A percentile compares a stretch with the other conserved stretches of the same genome.
These are phyloP conservation scores for Drosophila kikkawai DNA, from an alignment of 1,140 invertebrate genomes.

Conservation along the genomic window DNA sequence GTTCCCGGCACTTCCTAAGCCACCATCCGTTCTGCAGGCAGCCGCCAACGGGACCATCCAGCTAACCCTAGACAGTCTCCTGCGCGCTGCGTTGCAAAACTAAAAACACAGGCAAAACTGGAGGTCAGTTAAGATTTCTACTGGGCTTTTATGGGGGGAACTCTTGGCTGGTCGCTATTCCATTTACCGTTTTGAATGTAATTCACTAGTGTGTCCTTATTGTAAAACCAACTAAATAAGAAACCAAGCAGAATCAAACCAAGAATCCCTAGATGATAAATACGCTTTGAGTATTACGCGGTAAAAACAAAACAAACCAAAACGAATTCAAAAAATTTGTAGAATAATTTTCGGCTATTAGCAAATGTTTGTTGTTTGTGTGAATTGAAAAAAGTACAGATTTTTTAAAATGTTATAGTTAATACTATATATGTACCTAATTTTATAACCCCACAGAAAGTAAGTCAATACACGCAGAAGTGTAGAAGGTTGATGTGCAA, in stretches of 20 bases:
- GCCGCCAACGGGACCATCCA: constrained; percentile 67
- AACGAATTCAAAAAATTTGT: constrained; percentile 52
- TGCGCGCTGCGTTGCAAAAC: constrained; percentile 76
- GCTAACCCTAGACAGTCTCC: constrained; percentile 69
- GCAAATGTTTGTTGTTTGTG: constrained; percentile 63
- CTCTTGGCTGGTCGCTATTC: constrained; percentile 22
- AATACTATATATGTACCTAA: constrained; percentile 57
- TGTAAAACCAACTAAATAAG: constrained; percentile 49
- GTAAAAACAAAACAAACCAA: constrained; percentile 45
- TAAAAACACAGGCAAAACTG: constrained; percentile 39
- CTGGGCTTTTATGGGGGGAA: constrained; percentile 8
- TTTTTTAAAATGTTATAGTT: constrained; percentile 59
- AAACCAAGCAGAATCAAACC: constrained; percentile 43
- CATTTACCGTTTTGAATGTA: constrained; percentile 57
- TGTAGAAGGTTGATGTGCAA: constrained; percentile 18
- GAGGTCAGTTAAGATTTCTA: constrained; percentile 14
- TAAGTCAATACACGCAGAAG: constrained; percentile 23
- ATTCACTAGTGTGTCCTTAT: constrained; percentile 76
- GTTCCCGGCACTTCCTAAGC: constrained; percentile 72
- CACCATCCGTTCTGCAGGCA: constrained; percentile 70
- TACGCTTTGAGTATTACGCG: constrained; percentile 66
- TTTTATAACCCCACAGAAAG: constrained; percentile 42
- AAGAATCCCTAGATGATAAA: constrained; percentile 48
- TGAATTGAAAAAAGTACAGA: constrained; percentile 36
- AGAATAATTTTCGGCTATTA: constrained; percentile 75